A percentile compares a stretch with the other conserved stretches of the same genome.
Conservation (phyloP, 2,888 invertebrate species). For the Ichneumon xanthorius region DNA sequence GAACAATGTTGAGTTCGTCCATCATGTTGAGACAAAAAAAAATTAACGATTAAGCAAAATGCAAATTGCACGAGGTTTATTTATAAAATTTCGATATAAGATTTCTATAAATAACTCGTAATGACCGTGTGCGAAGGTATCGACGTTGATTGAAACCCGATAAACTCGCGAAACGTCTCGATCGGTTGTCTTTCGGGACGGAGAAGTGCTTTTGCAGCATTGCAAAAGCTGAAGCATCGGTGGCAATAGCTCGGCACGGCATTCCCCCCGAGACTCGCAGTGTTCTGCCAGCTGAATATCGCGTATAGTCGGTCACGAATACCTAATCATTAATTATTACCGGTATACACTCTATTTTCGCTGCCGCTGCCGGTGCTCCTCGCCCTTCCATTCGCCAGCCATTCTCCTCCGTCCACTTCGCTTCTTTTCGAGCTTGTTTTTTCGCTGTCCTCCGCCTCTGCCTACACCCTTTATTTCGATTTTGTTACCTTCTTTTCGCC, state of each 20-base stretch:
- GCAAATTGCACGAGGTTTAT: no score
- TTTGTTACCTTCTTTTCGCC: not conserved
- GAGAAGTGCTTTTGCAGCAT: conserved; percentile 3
- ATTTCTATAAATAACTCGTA: not conserved
- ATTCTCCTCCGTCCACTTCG: conserved; percentile 65
- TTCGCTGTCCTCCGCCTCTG: not conserved
- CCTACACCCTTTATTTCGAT: not conserved
- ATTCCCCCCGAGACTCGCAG: conserved; percentile 37
- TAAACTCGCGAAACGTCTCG: conserved; percentile 77
- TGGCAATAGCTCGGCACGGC: conserved; percentile 39
- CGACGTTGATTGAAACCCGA: conserved; percentile 63
- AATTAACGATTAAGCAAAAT: no score
- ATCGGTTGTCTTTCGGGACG: conserved; percentile 58
- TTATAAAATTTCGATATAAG: no score
- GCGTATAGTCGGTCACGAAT: conserved; percentile 80
- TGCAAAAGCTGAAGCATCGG: conserved; percentile 40
- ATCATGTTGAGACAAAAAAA: no score
- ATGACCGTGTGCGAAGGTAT: not conserved
- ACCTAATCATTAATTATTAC: conserved; percentile 84
- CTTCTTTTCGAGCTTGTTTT: not conserved
- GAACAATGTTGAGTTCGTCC: no score
- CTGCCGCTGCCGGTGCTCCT: conserved; percentile 61
- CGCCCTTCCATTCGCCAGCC: conserved; percentile 51
- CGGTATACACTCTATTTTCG: conserved; percentile 81
- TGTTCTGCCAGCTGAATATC: conserved; percentile 62